phyloP scores from a whole-genome alignment of 2,888 invertebrate genomes.

The Gryllus longicercus region DNA sequence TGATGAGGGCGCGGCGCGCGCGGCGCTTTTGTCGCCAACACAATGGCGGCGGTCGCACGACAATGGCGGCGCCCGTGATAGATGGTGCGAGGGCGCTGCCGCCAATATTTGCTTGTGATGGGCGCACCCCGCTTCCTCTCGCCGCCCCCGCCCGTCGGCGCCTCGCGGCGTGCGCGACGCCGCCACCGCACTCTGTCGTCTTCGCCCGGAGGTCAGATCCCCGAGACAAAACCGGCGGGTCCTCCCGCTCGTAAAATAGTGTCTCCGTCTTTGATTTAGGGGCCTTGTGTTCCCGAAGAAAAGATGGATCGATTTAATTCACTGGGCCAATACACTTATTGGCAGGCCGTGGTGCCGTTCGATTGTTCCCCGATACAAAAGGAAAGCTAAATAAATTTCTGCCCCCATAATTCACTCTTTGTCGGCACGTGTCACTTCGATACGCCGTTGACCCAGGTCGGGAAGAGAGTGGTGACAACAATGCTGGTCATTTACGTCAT shows the following conservation, averaged over 20 bases:
- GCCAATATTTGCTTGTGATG: conserved; percentile 17
- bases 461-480: too few species aligned
- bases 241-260: not conserved
- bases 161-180: too few species aligned
- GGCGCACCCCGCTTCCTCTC: not conserved
- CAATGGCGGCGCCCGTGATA: not conserved
- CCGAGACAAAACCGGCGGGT: not conserved
- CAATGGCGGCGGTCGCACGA: not conserved
- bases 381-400: not conserved
- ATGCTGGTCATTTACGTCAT: too few species aligned
- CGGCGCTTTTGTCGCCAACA: not conserved
- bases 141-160: not conserved
- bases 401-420: not conserved
- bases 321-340: conserved; percentile 18
- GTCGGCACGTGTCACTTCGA: not conserved
- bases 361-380: not conserved
- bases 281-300: not conserved
- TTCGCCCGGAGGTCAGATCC: too few species aligned
- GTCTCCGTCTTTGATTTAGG: conserved; percentile 1
- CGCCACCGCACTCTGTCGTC: too few species aligned
- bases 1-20: not conserved
- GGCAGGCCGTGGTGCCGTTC: not conserved
- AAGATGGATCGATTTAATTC: not conserved
- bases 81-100: not conserved
- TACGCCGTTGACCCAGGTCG: too few species aligned